Evolutionary conservation across 1,140 invertebrate genomes (phyloP).

Genomic region (Cyrtorhinus lividipennis): DNA sequence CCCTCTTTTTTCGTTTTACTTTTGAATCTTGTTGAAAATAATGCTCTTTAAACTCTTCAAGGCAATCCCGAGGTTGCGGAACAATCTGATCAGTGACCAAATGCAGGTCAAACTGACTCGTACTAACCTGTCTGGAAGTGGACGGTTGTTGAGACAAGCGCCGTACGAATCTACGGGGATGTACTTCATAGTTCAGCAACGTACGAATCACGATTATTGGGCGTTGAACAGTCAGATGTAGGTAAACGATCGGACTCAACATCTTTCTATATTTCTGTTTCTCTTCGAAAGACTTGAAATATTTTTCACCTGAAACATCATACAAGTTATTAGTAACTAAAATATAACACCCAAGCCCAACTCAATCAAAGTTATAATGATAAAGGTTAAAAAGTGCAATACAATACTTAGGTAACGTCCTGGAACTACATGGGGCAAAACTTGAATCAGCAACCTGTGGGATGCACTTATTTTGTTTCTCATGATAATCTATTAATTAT

Average conservation of each 20-base stretch:
- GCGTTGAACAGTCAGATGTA: constrained; percentile 69
- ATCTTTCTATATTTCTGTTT: constrained; percentile 39
- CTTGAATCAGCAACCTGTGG: too few relatives aligned
- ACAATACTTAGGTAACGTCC: too few relatives aligned
- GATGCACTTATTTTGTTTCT: too few relatives aligned
- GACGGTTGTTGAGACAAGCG: constrained; percentile 51
- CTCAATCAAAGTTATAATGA: background rate
- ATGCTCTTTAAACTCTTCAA: too few relatives aligned
- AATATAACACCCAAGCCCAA: constrained; percentile 1
- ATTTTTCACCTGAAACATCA: constrained; percentile 31
- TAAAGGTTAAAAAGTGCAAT: too few relatives aligned
- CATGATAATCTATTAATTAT: too few relatives aligned
- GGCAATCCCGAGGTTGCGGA: too few relatives aligned
- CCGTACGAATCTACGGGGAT: constrained; percentile 60
- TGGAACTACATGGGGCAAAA: too few relatives aligned
- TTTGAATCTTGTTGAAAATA: too few relatives aligned
- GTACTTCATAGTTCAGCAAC: constrained; percentile 58
- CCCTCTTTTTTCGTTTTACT: too few relatives aligned
- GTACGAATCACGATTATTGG: constrained; percentile 58
- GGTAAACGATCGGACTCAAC: constrained; percentile 53
- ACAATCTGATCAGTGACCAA: too few relatives aligned
- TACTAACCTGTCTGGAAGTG: constrained; percentile 47
- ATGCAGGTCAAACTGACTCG: too few relatives aligned
- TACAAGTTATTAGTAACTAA: constrained; percentile 4
- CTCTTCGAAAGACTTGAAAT: constrained; percentile 37